Evolutionary conservation across 2,113 vertebrate species (phyloP).

Genomic region (Oenanthe oenanthe): DNA sequence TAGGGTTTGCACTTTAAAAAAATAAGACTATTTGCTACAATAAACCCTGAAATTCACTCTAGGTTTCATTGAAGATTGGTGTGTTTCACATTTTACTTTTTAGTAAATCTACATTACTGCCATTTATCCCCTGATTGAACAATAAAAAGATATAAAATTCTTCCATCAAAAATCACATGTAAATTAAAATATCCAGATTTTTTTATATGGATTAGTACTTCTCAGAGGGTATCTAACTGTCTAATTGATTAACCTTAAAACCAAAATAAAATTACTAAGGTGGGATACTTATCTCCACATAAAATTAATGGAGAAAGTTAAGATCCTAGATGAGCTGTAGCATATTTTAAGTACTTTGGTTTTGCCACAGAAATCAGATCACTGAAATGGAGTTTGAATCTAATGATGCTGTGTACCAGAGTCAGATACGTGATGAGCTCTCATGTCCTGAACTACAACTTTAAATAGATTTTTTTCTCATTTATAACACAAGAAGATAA

Average conservation of each 20-base stretch:
- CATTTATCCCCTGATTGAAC: not conserved
- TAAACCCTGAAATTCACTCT: not conserved
- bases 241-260: not conserved
- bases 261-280: not conserved
- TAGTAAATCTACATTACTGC: not conserved
- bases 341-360: not conserved
- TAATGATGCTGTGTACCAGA: not conserved
- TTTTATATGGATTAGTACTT: not conserved
- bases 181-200: constrained; percentile 10
- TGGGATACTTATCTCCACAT: not conserved
- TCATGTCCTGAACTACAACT: not conserved
- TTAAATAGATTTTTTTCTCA: not conserved
- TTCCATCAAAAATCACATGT: not conserved
- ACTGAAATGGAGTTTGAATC: not conserved
- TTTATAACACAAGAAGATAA: not conserved
- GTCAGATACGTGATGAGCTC: not conserved
- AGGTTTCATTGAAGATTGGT: not conserved
- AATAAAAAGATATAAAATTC: not conserved
- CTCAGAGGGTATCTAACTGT: not conserved
- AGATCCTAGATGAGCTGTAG: not conserved
- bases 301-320: not conserved
- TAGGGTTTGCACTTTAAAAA: not conserved
- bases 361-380: not conserved
- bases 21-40: not conserved
- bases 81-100: not conserved